Conservation (phyloP, 1,140 invertebrate species). For the Dendroctonus valens region DNA sequence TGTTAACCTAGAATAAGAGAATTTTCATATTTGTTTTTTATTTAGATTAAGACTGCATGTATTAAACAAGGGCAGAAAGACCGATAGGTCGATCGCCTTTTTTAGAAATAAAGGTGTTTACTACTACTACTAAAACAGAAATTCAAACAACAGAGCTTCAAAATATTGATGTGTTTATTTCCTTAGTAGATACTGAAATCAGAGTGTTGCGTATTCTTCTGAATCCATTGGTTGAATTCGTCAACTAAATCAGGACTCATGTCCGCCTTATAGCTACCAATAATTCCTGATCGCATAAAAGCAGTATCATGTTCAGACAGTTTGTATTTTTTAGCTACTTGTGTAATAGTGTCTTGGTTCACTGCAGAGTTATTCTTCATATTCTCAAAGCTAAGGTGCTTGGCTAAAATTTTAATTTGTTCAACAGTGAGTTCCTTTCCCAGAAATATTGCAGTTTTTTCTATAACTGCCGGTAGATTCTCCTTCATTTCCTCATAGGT, state of each 20-base stretch:
- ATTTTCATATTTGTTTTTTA: too few relatives aligned
- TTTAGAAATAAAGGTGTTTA: too few relatives aligned
- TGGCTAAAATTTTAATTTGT: conserved; percentile 53
- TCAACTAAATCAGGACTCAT: conserved; percentile 57
- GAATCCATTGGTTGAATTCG: conserved; percentile 59
- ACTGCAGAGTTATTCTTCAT: conserved; percentile 70
- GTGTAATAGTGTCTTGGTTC: conserved; percentile 59
- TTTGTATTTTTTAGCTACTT: conserved; percentile 52
- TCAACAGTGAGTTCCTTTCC: conserved; percentile 53
- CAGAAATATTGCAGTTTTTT: conserved; percentile 60
- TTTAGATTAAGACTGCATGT: too few relatives aligned
- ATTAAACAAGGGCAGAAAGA: too few relatives aligned
- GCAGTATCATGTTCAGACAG: conserved; percentile 51
- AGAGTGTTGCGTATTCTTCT: conserved; percentile 51
- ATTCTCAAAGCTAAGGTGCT: conserved; percentile 64
- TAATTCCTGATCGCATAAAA: conserved; percentile 63
- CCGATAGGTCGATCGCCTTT: too few relatives aligned
- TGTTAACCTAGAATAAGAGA: too few relatives aligned
- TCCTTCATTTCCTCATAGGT: conserved; percentile 69
- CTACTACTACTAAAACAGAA: too few relatives aligned
- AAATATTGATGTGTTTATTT: background rate
- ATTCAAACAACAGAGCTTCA: background rate
- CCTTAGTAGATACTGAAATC: conserved; percentile 27
- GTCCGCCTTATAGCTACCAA: conserved; percentile 64
- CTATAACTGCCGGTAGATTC: conserved; percentile 61